Evolutionary conservation across 1,140 invertebrate species (phyloP), one percentile per base, ranked within the genome.

Genomic region (Lepidurus packardi): DNA sequence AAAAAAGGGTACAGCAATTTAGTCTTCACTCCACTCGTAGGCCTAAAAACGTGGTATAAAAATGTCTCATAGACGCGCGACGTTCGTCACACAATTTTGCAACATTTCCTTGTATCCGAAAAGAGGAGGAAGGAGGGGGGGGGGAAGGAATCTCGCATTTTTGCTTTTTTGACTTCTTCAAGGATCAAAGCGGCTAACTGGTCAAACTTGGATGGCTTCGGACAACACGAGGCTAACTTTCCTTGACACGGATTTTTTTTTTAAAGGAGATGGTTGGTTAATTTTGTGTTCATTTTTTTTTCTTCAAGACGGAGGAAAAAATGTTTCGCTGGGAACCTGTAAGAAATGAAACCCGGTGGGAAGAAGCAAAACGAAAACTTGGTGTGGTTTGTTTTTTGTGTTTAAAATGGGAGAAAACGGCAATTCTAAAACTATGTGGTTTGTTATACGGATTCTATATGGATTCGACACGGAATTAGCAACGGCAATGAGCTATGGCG

Each of bases 201-300:
- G 53, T 65, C 53, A 65, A 65, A 65, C 53, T 65, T 65, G 53
- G 53, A 65, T 65, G 53, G 53, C 53, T 65, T 65, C 53, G 53
- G 53, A 65, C 53, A 65, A 65, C 53, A 65, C 53, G 53, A 65
- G 53, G 53, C 53, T 65, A 65, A 65, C 53, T 65, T 65, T 65
- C 53, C 53, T 65, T 65, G 53, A 65, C 53, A 65, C 53, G 53
- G 53, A 21, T 65, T 65, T 65, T 21, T 65, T 65, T 65, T n/a
- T 65, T n/a, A 65, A 65, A 65, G 53, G 53, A 65, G 53, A 65
- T 65, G 53, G 53, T 11, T 65, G 16, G 8, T 13, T 7, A 65
- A 65, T 65, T 65, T 65, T 13, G 2, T n/a, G 53, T 65, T 65
- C 16, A 65, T 65, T 65, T 8, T 47, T 7, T 47, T 65, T 65